Base-by-base conservation (phyloP, 2,888 invertebrate species). In the Drosophila limbata region DNA sequence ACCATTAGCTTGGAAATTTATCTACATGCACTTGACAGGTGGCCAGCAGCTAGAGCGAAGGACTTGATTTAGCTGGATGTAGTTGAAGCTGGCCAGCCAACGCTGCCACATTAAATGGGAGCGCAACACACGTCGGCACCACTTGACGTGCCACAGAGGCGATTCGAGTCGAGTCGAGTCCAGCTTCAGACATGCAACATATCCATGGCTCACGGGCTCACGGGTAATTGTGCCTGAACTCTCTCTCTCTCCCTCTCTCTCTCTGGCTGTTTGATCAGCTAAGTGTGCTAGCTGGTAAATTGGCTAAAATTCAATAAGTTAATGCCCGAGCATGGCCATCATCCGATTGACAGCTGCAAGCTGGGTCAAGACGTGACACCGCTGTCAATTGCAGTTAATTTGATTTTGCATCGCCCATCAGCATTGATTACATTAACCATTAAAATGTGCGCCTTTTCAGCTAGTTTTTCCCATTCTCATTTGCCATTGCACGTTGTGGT, bases 231-330 rank as follows among this genome's bases (percentile, higher is more conserved):
- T 50, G 56, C 21, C 56, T 21, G 61, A 57, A 19, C 33, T 39
- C n/a, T 31, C 13, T 2, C 17, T 56, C 28, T 10, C 4, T 8
- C 4, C 11, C n/a, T 39, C 5, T 8, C 8, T 17, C 15, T 37
- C 15, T 44, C 37, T 42, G 3, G 37, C 42, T 56, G 40, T 60
- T 55, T 69, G 75, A 69, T 77, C 71, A 70, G 69, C 84, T 80
- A 77, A 88, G 84, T 84, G 84, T 10, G 31, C 69, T 69, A 17
- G 62, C 65, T 57, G 66, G 65, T 48, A 76, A 87, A 85, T 87
- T 89, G 88, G 77, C 81, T 81, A 68, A 87, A 89, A 89, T 84
- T 87, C 89, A 86, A 86, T 90, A 91, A 80, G 86, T 84, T 88
- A 87, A 87, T 90, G 90, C 74, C 74, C 71, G 72, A 50, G 53